Conservation (phyloP, 2,888 invertebrate genomes). For the Junonia oenone region DNA sequence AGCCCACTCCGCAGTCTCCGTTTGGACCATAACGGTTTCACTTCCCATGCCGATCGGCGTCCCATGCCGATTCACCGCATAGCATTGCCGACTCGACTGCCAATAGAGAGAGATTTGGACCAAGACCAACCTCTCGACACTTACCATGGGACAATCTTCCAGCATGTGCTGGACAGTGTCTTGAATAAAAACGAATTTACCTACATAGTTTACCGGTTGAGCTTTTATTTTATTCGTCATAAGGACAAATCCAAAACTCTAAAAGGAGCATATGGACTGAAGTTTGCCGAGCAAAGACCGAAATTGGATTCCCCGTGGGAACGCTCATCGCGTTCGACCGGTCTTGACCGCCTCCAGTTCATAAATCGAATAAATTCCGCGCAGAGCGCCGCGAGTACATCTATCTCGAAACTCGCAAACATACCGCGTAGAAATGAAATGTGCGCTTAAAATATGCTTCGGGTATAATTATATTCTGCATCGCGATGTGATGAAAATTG, state of each 20-base stretch:
- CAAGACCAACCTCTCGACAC: too few relatives aligned
- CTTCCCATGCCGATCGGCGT: too few relatives aligned
- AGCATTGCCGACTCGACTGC: too few relatives aligned
- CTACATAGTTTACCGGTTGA: too few relatives aligned
- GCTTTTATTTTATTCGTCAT: too few relatives aligned
- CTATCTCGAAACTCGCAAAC: slow-evolving; percentile 18
- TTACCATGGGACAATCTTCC: too few relatives aligned
- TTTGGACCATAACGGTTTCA: too few relatives aligned
- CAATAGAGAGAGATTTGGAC: too few relatives aligned
- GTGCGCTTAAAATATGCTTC: slow-evolving; percentile 8
- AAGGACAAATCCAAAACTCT: background rate
- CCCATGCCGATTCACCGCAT: too few relatives aligned
- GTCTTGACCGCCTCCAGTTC: slow-evolving; percentile 23
- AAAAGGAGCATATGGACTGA: background rate
- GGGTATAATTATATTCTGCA: slow-evolving; percentile 6
- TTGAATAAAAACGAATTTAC: too few relatives aligned
- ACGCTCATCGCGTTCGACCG: slow-evolving; percentile 15
- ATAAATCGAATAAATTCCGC: slow-evolving; percentile 25
- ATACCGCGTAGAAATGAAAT: slow-evolving; percentile 10
- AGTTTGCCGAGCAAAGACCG: background rate
- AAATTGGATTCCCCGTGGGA: slow-evolving; percentile 15
- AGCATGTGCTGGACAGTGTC: too few relatives aligned
- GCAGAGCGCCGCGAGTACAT: slow-evolving; percentile 15
- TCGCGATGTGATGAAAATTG: background rate
- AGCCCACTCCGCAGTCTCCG: too few relatives aligned